Evolutionary conservation across 2,113 vertebrate genomes (phyloP).

Genomic region (Corydoras sp.): DNA sequence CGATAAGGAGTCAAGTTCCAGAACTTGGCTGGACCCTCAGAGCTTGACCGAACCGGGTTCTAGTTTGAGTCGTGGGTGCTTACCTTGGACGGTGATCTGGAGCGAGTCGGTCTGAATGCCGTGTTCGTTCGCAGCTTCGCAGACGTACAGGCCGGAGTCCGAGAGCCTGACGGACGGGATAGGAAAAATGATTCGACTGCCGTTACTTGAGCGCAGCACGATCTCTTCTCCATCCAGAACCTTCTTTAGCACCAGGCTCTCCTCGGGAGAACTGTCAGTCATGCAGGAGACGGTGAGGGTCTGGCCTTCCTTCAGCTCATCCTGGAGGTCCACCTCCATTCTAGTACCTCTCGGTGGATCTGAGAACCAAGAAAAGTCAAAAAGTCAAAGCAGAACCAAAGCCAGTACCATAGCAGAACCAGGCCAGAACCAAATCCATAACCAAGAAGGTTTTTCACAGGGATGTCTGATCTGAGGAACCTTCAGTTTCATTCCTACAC

Average conservation of each 20-base stretch:
- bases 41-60: background rate
- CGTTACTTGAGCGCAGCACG: constrained; percentile 39
- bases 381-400: no score
- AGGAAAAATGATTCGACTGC: constrained; percentile 42
- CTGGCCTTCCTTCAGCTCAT: constrained; percentile 57
- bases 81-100: constrained; percentile 55
- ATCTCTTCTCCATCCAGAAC: constrained; percentile 42
- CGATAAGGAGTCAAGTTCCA: background rate
- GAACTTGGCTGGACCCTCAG: background rate
- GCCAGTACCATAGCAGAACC: background rate
- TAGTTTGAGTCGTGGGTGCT: constrained; percentile 19
- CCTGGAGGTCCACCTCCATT: constrained; percentile 52
- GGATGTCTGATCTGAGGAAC: background rate
- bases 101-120: constrained; percentile 40
- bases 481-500: background rate
- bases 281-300: constrained; percentile 52
- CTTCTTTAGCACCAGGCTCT: constrained; percentile 49
- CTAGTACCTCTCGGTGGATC: constrained; percentile 50
- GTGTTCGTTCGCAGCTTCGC: constrained; percentile 48
- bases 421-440: no score
- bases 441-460: background rate
- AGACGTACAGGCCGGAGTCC: constrained; percentile 51
- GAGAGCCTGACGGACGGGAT: constrained; percentile 40
- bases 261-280: constrained; percentile 41
- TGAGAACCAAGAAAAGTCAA: constrained; percentile 37